Base-by-base conservation (phyloP, 2,113 vertebrate genomes). In the Gambusia affinis region DNA sequence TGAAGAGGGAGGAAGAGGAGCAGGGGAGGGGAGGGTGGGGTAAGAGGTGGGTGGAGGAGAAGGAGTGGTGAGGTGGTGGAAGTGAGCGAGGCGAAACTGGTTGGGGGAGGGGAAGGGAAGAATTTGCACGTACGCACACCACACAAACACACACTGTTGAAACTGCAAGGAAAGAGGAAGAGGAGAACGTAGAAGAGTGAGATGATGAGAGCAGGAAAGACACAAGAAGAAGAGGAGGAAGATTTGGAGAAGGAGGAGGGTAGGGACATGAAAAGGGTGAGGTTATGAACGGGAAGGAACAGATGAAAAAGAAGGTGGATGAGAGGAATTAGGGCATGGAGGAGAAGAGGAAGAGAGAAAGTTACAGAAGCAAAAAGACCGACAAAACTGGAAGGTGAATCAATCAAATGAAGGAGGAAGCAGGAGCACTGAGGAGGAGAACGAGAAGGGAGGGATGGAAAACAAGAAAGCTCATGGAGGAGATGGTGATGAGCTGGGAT, bases 51-150 rank as follows among this genome's bases (percentile, higher is more conserved):
- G 51, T 65, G 24, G 44, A 1, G 33, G 28, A 57, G 51, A 57
- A 57, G 24, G 19, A 22, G 51, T 57, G 42, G 12, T 42, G 67
- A 76, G 67, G 64, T 33, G 51, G 29, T 73, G 82, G 70, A 79
- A 85, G 81, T 70, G 84, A 82, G 82, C 19, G 30, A 68, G 79
- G 88, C 70, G 7, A 88, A 88, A 79, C 82, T 77, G 80, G 68
- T 8, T 82, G 85, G 87, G 85, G 84, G 80, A 78, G 87, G 77
- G 82, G 69, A 85, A 80, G 79, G 81, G 69, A 87, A 80, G 89
- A 82, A 85, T 81, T 68, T 88, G 79, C 75, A 88, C 85, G 42
- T 78, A 85, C 82, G 19, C 87, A 87, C 76, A 72, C 64, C 67
- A 63, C 71, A 78, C 60, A 61, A 72, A 71, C 66, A 73, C 84